Base-by-base conservation (phyloP, 2,797 vertebrate species). In the Gymnodraco acuticeps region DNA sequence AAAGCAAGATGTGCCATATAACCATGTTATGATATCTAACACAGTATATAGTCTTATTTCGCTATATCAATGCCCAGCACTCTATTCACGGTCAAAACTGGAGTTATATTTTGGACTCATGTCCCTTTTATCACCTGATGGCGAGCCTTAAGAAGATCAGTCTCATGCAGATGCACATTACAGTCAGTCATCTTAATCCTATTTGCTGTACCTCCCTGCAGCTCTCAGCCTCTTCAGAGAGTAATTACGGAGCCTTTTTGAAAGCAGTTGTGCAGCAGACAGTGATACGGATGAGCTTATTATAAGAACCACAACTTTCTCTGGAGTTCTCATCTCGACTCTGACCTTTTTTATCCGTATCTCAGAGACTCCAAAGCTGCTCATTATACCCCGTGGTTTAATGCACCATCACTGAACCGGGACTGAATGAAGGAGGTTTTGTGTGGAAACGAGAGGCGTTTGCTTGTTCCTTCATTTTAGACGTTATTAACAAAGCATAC, bases 321-420 rank as follows among this genome's bases (percentile, higher is more conserved):
- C 48, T 59, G 43, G 10, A 48, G 60, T 27, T 63, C 7, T 41
- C 38, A 15, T 33, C 59, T 55, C 3, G 13, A 51, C 58, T 52
- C 5, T 64, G 62, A 80, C 71, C 60, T 76, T 86, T 38, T 45
- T 45, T 58, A 66, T 61, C 63, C 47, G 55, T 7, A 70, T 81
- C 47, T 56, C 59, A 19, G 15, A 72, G 15, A 58, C 73, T 15
- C 10, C 48, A 56, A 45, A 23, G 67, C 31, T 31, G 38, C 54
- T 73, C 43, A 63, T 78, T 62, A 82, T 45, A 20, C 10, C 12
- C 17, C 19, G 65, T 78, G 81, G 66, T 63, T 72, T 58, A 48
- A 73, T 31, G 58, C 19, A 11, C 12, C 10, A 43, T 48, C 46
- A 7, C 48, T 60, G 53, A 41, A 61, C 31, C 42, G 47, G 9